These are phyloP conservation scores for Nomada hirtipes DNA, from an alignment of 2,888 invertebrate species.

Conservation along the genomic window DNA sequence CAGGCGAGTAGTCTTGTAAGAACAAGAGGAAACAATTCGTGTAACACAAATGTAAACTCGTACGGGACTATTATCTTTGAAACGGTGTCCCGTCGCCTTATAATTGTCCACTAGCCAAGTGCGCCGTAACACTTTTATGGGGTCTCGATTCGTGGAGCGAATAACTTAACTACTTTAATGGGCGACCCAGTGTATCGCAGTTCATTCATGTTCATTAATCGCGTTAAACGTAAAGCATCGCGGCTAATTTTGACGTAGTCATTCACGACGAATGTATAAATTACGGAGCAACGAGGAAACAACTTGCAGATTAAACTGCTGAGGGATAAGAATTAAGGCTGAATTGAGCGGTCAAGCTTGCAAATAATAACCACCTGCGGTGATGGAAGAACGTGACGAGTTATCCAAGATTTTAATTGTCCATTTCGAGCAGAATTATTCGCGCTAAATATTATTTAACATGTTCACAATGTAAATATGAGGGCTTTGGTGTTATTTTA, in stretches of 20 bases:
- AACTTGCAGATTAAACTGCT: background rate
- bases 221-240: conserved; percentile 41
- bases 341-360: background rate
- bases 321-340: background rate
- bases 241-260: conserved; percentile 30
- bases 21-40: conserved; percentile 55
- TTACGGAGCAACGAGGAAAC: background rate
- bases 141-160: conserved; percentile 64
- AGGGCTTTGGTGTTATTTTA: no score
- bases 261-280: conserved; percentile 1
- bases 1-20: conserved; percentile 36
- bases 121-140: conserved; percentile 64
- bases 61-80: conserved; percentile 56
- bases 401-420: background rate
- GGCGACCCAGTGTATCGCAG: conserved; percentile 31
- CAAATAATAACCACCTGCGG: background rate
- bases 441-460: no score
- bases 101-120: conserved; percentile 57
- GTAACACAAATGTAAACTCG: conserved; percentile 39
- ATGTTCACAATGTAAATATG: no score
- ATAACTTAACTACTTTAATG: conserved; percentile 58
- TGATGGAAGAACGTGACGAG: background rate
- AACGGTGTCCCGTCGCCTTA: conserved; percentile 39
- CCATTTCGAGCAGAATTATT: background rate
- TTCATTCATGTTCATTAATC: conserved; percentile 58